Percentiles rank a stretch among this genome's conserved stretches.
phyloP scores from a whole-genome alignment of 2,113 vertebrate genomes.

The Psittacara wagleri region DNA sequence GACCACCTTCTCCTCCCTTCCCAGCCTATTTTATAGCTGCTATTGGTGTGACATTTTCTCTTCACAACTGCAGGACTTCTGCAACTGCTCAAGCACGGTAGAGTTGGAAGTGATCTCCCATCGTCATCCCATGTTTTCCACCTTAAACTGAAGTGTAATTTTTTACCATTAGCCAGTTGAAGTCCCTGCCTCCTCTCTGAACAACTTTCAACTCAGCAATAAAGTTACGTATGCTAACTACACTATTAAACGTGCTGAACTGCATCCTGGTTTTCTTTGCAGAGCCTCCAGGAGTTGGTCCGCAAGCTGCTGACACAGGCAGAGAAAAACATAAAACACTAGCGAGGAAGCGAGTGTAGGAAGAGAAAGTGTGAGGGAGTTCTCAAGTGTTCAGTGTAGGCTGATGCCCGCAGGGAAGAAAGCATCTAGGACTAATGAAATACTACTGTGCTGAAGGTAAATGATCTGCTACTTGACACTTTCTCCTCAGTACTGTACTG shows the following conservation, averaged over 20 bases:
- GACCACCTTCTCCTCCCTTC: background rate
- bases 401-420: background rate
- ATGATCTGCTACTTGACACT: background rate
- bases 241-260: background rate
- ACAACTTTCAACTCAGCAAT: background rate
- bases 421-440: background rate
- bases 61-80: background rate
- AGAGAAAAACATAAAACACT: background rate
- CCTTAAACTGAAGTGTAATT: background rate
- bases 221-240: background rate
- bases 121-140: background rate
- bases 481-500: background rate
- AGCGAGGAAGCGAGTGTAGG: background rate
- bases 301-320: background rate
- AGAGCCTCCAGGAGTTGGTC: background rate
- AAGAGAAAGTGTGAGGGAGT: background rate
- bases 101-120: background rate
- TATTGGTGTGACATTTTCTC: background rate
- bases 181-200: background rate
- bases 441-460: background rate
- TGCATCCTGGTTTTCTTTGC: background rate
- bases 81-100: background rate
- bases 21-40: background rate
- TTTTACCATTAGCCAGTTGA: background rate
- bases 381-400: background rate